phyloP scores from a whole-genome alignment of 2,797 vertebrate genomes.

The Sebastes dallii region DNA sequence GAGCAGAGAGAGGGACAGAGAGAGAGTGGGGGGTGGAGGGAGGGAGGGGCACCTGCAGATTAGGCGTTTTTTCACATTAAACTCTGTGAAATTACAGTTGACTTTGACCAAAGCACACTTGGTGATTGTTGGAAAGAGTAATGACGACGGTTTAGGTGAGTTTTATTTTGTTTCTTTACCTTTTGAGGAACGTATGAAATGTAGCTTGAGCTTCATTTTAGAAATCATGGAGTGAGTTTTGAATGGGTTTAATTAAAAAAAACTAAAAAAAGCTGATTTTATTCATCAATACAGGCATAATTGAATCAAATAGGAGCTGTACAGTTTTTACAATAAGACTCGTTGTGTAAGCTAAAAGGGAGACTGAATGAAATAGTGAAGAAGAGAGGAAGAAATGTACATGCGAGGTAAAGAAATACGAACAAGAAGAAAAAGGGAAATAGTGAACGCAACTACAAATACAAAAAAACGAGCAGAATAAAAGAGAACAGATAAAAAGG shows the following conservation, averaged over 20 bases:
- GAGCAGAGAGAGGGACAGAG: no score
- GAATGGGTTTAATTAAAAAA: background rate
- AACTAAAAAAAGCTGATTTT: background rate
- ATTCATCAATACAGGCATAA: background rate
- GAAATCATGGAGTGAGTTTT: background rate
- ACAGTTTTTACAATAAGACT: background rate
- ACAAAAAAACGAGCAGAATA: background rate
- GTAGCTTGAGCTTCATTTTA: background rate
- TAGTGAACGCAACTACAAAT: background rate
- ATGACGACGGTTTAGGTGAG: no score
- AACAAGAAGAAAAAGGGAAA: background rate
- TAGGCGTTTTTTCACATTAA: no score
- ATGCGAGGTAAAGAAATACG: background rate
- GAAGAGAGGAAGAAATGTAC: background rate
- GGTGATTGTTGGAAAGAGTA: no score
- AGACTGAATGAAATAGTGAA: background rate
- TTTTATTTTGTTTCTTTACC: no score
- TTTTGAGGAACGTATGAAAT: background rate
- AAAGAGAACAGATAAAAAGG: conserved; percentile 8
- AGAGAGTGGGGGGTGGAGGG: no score
- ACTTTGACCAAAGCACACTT: no score
- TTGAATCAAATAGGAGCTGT: background rate
- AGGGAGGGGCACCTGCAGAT: no score
- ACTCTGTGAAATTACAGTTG: no score
- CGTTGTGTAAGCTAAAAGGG: background rate